Evolutionary conservation across 2,888 invertebrate species (phyloP).

Genomic region (Drosophila austrosaltans): DNA sequence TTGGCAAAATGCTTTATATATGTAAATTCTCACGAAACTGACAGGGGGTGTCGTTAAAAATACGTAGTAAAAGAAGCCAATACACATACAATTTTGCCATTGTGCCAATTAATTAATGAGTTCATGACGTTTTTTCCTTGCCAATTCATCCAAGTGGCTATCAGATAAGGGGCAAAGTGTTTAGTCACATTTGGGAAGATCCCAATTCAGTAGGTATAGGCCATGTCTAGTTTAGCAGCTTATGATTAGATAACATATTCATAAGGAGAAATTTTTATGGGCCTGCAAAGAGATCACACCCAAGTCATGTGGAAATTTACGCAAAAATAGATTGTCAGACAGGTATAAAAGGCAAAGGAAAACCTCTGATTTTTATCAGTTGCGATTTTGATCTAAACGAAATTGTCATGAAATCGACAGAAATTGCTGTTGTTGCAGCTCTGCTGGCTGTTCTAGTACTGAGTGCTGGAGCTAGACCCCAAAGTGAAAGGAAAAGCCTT

Average conservation of each 20-base stretch:
- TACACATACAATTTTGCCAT: neutral
- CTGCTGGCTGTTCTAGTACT: neutral
- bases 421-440: neutral
- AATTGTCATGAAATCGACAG: neutral
- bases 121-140: constrained; percentile 2
- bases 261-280: neutral
- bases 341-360: neutral
- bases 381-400: constrained; percentile 1
- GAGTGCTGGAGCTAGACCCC: neutral
- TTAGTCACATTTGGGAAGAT: constrained; percentile 8
- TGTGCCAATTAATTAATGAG: constrained; percentile 5
- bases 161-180: neutral
- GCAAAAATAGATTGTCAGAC: neutral
- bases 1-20: no score
- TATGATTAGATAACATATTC: neutral
- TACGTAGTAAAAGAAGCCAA: constrained; percentile 1
- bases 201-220: constrained; percentile 2
- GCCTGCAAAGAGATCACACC: neutral
- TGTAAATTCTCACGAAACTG: no score
- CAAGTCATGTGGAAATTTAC: neutral
- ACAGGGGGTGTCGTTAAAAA: neutral
- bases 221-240: neutral
- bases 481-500: neutral
- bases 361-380: neutral
- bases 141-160: neutral